Evolutionary conservation across 2,797 vertebrate species (phyloP), one percentile per base, ranked within the genome.

Genomic region (Holocentrus rufus): DNA sequence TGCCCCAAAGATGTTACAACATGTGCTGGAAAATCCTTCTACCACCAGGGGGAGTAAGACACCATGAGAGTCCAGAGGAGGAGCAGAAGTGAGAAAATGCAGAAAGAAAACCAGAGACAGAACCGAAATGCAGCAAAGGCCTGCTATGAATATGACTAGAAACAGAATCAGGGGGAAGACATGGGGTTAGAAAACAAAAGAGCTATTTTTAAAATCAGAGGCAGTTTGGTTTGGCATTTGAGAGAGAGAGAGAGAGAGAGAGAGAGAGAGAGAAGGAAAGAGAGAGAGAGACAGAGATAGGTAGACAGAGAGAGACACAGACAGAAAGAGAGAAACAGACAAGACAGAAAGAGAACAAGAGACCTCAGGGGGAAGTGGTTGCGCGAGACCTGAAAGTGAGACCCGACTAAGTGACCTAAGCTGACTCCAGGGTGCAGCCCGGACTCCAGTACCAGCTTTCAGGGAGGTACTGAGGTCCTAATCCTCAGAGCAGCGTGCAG

Each of bases 21-120:
- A 46, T 49, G 9, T 62, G 34, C 42, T 7, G 56, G 10, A 56
- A 30, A 2, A 30, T n/a, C 34, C 7, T 14, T 56, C 47, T 23
- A 36, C 86, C 91, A 88, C 68, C 67, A 91, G 92, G 65, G 87
- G 90, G 85, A 56, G 84, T 36, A 46, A 55, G 15, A 83, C n/a
- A 53, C 69, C 81, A 59, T 13, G 3, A 25, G 49, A 46, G 42
- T 7, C 10, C 31, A 42, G 7, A 52, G 36, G 59, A 23, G 1
- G 5, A 42, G 42, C 10, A 66, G 7, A 54, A 57, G 11, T 69
- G 4, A 61, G n/a, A 64, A 53, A 80, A 76, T 25, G 9, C 23
- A 17, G 13, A 56, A 73, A 23, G 70, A 54, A 75, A 73, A 53
- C 9, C 44, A 2, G 22, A 66, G 50, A 64, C 15, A 52, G 50